Evolutionary conservation across 2,888 invertebrate genomes (phyloP).

Genomic region (Tanypteryx hageni): DNA sequence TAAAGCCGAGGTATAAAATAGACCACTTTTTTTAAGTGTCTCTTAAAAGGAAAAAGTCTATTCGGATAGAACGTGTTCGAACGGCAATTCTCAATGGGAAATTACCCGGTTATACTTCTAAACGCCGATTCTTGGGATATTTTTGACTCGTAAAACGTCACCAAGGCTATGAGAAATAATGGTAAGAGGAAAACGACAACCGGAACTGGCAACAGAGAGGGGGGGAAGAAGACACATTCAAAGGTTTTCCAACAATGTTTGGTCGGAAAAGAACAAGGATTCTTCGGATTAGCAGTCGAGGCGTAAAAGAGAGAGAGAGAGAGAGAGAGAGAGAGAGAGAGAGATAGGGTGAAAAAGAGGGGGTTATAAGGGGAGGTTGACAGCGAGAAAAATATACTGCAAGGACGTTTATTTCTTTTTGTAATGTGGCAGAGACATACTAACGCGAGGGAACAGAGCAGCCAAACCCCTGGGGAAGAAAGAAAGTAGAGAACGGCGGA

Average conservation of each 20-base stretch:
- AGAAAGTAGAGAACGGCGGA: too few species aligned
- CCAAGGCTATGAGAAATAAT: background rate
- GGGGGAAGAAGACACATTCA: background rate
- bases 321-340: background rate
- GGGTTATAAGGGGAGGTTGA: background rate
- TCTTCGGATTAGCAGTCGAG: background rate
- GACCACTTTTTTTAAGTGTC: too few species aligned
- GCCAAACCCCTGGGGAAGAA: too few species aligned
- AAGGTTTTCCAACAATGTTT: background rate
- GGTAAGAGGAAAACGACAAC: background rate
- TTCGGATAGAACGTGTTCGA: too few species aligned
- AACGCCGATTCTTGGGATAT: background rate
- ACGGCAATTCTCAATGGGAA: too few species aligned
- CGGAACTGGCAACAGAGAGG: background rate
- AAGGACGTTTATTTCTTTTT: background rate
- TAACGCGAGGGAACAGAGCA: background rate
- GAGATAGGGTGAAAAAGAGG: too few species aligned
- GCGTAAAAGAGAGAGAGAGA: background rate
- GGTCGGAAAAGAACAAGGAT: background rate
- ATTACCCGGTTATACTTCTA: background rate
- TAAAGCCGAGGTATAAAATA: too few species aligned
- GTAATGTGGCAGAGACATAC: conserved; percentile 27
- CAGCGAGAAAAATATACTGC: conserved; percentile 1
- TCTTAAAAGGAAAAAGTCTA: too few species aligned
- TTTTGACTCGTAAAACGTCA: background rate